phyloP scores from a whole-genome alignment of 37 sponge, comb jelly and placozoan species.

The Axinella damicornis region DNA sequence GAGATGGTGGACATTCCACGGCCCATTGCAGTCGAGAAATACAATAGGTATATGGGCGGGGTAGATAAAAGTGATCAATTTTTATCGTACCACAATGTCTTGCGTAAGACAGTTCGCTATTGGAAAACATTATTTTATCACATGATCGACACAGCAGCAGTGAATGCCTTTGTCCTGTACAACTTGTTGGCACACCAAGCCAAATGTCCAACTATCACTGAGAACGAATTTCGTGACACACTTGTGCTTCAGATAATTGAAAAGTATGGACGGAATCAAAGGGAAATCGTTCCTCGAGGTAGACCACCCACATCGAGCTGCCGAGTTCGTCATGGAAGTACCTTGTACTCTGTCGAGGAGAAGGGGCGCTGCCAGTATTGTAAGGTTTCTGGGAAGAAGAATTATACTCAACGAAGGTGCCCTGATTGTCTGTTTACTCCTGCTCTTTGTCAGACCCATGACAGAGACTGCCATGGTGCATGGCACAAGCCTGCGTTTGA shows the following conservation, averaged over 20 bases:
- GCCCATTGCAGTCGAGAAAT: conserved; percentile 36
- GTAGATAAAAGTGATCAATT: conserved; percentile 57
- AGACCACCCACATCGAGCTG: neutral
- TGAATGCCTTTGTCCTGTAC: too few species aligned
- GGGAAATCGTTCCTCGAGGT: neutral
- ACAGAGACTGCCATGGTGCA: conserved; percentile 8
- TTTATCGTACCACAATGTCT: conserved; percentile 28
- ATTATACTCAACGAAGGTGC: conserved; percentile 5
- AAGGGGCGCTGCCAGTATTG: conserved; percentile 1
- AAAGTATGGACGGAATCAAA: neutral
- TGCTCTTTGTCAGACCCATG: conserved; percentile 7
- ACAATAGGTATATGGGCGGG: conserved; percentile 61
- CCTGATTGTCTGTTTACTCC: conserved; percentile 15
- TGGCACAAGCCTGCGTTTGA: conserved; percentile 5
- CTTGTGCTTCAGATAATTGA: neutral
- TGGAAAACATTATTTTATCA: conserved; percentile 68
- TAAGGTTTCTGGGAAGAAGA: neutral
- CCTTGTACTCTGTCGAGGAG: neutral
- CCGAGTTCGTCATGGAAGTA: neutral
- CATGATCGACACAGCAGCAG: conserved; percentile 34
- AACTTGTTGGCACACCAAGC: too few species aligned
- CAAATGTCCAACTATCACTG: neutral
- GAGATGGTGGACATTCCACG: conserved; percentile 31
- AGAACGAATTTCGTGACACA: conserved; percentile 1
- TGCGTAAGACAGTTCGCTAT: conserved; percentile 33